phyloP scores from a whole-genome alignment of 23 tunicate species.

The Halocynthia roretzi region DNA sequence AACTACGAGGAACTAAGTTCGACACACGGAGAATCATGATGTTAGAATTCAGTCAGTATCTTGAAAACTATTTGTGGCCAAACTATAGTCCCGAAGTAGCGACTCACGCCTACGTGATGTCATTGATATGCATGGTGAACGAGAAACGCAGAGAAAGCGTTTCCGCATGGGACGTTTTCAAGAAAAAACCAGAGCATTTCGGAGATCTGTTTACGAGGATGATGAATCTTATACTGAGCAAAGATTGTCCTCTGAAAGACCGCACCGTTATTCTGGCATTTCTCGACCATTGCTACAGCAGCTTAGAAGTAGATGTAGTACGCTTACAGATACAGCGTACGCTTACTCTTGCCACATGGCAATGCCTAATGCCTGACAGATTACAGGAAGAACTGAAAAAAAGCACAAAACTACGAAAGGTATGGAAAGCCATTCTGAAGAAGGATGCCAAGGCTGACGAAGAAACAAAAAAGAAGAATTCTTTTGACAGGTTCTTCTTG shows the following conservation, averaged over 20 bases:
- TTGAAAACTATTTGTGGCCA: conserved; percentile 98
- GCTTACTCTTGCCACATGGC: conserved; percentile 70
- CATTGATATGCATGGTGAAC: conserved; percentile 91
- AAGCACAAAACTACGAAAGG: conserved; percentile 59
- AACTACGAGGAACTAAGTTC: conserved; percentile 42
- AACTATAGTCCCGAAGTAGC: conserved; percentile 50
- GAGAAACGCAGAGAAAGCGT: conserved; percentile 84
- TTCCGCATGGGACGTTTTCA: conserved; percentile 90
- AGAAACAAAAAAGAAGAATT: conserved; percentile 32
- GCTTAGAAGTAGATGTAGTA: conserved; percentile 92
- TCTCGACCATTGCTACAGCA: conserved; percentile 91
- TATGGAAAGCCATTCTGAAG: conserved; percentile 62
- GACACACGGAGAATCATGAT: conserved; percentile 59
- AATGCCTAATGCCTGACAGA: conserved; percentile 55
- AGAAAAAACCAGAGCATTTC: conserved; percentile 65
- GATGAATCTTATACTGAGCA: conserved; percentile 60
- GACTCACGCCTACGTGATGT: conserved; percentile 58
- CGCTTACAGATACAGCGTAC: conserved; percentile 67
- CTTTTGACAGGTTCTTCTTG: conserved; percentile 63
- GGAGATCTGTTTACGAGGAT: conserved; percentile 55
- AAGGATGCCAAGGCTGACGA: conserved; percentile 85
- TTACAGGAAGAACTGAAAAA: conserved; percentile 64
- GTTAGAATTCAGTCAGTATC: conserved; percentile 85
- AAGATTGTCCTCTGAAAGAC: conserved; percentile 37
- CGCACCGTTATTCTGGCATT: conserved; percentile 77